phyloP scores from a whole-genome alignment of 2,113 vertebrate genomes.

The Otolemur garnettii region DNA sequence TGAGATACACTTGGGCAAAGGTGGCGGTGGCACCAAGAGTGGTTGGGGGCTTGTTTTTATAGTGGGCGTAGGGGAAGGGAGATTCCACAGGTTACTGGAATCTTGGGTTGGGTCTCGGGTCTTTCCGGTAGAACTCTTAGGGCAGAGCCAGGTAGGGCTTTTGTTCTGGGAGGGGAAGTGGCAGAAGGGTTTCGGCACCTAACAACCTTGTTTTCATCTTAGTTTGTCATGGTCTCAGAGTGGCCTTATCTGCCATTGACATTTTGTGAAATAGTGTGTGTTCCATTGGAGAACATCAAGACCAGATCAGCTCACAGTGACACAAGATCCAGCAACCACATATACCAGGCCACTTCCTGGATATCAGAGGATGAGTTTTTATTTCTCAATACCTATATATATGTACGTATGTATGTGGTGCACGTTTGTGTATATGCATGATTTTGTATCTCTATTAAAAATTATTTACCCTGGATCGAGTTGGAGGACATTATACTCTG shows the following conservation, averaged over 20 bases:
- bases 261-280: not conserved
- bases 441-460: not conserved
- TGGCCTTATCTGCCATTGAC: not conserved
- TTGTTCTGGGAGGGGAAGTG: too few species aligned
- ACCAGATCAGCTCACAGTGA: not conserved
- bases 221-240: not conserved
- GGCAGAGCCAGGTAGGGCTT: too few species aligned
- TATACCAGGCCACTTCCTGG: not conserved
- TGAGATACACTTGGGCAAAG: too few species aligned
- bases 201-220: not conserved
- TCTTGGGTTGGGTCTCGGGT: too few species aligned
- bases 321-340: not conserved
- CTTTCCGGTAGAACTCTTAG: too few species aligned
- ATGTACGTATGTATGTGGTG: not conserved
- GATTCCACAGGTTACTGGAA: too few species aligned
- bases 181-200: too few species aligned
- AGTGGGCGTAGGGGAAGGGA: too few species aligned
- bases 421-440: not conserved
- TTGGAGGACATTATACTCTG: too few species aligned
- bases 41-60: too few species aligned
- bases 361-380: not conserved
- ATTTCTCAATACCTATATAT: not conserved
- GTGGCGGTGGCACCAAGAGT: too few species aligned
- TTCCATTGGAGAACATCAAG: not conserved
- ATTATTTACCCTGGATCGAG: not conserved